These are phyloP conservation scores for Luperina testacea DNA, from an alignment of 2,888 invertebrate genomes.

Conservation along the genomic window DNA sequence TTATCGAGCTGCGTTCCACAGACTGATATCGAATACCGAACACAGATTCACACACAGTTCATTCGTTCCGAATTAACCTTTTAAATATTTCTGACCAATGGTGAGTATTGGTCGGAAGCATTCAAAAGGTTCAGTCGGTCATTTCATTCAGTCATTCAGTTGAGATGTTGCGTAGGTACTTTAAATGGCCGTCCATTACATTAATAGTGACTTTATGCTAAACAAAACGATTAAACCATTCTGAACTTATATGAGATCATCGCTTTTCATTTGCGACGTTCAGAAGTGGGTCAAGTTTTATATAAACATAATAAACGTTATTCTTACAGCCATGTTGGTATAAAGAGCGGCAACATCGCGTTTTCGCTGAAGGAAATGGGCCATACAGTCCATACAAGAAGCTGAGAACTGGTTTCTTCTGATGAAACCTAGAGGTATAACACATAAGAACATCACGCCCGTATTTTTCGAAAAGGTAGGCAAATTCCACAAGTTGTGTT, in stretches of 20 bases:
- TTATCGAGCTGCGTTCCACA: constrained; percentile 66
- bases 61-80: constrained; percentile 36
- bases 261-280: constrained; percentile 33
- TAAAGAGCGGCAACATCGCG: constrained; percentile 26
- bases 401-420: neutral
- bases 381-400: constrained; percentile 1
- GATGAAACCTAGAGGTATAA: neutral
- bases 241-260: constrained; percentile 48
- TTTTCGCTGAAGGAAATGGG: constrained; percentile 12
- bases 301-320: constrained; percentile 27
- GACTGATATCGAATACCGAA: constrained; percentile 67
- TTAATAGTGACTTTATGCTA: constrained; percentile 32
- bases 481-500: neutral
- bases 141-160: constrained; percentile 59
- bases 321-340: constrained; percentile 16
- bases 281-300: constrained; percentile 37
- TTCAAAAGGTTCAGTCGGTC: constrained; percentile 62
- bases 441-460: neutral
- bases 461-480: too few relatives aligned
- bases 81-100: neutral
- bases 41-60: constrained; percentile 19
- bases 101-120: constrained; percentile 28
- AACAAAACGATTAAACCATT: constrained; percentile 48
- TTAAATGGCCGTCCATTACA: constrained; percentile 62
- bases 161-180: constrained; percentile 59